phyloP scores from a whole-genome alignment of 1,140 invertebrate genomes.

The Centruroides vittatus region DNA sequence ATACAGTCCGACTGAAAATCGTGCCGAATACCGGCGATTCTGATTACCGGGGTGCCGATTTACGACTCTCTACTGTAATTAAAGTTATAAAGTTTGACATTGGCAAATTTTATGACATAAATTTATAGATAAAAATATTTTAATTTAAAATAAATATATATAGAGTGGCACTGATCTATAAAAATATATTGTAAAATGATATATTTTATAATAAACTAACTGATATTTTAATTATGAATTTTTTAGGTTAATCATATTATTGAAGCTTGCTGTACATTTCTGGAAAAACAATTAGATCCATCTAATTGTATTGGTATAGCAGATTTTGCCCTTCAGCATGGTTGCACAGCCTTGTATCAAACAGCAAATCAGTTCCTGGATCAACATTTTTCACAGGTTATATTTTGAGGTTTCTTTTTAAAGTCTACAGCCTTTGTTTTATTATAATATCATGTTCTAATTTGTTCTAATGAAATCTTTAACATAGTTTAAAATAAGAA shows the following conservation, averaged over 20 bases:
- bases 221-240: neutral
- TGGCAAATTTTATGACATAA: too few relatives aligned
- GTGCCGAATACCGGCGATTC: too few relatives aligned
- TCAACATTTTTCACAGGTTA: constrained; percentile 68
- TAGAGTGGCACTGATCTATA: too few relatives aligned
- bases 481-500: too few relatives aligned
- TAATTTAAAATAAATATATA: too few relatives aligned
- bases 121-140: too few relatives aligned
- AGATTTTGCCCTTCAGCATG: constrained; percentile 89
- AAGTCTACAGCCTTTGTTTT: neutral
- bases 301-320: constrained; percentile 95
- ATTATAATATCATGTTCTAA: neutral
- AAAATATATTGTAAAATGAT: too few relatives aligned
- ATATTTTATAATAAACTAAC: too few relatives aligned
- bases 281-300: constrained; percentile 91
- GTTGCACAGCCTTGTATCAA: constrained; percentile 61
- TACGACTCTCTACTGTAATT: too few relatives aligned
- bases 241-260: constrained; percentile 70
- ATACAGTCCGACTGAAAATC: too few relatives aligned
- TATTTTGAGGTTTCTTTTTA: neutral
- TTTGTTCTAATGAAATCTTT: neutral
- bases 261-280: constrained; percentile 96
- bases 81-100: too few relatives aligned
- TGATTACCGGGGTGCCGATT: too few relatives aligned
- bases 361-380: constrained; percentile 82